These are phyloP conservation scores for Coilia nasus DNA, from an alignment of 2,797 vertebrate species.

Conservation along the genomic window DNA sequence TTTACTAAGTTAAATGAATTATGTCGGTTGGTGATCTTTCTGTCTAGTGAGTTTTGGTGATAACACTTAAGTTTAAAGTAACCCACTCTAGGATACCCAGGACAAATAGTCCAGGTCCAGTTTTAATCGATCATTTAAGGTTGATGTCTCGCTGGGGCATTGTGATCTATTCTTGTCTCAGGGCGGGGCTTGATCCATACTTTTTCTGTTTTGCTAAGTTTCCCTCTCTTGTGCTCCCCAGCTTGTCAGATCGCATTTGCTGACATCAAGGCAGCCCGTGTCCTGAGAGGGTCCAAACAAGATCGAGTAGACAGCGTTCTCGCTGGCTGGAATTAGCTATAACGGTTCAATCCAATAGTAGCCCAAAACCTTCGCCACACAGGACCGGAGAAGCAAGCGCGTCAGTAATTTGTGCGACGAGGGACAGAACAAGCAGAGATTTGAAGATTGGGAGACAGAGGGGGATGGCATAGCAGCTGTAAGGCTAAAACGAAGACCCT, in stretches of 20 bases:
- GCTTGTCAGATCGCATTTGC: constrained; percentile 52
- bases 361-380: constrained; percentile 21
- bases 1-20: background rate
- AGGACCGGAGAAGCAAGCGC: background rate
- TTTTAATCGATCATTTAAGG: constrained; percentile 24
- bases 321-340: constrained; percentile 23
- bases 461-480: constrained; percentile 15
- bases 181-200: constrained; percentile 52
- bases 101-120: constrained; percentile 17
- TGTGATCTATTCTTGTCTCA: constrained; percentile 43
- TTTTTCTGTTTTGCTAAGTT: constrained; percentile 54
- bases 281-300: constrained; percentile 30
- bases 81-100: background rate
- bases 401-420: constrained; percentile 20
- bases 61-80: background rate
- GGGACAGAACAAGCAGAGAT: constrained; percentile 19
- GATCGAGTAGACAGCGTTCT: constrained; percentile 39
- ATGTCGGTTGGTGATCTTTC: background rate
- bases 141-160: constrained; percentile 31
- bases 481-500: constrained; percentile 10
- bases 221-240: constrained; percentile 47
- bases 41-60: background rate
- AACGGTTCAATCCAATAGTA: constrained; percentile 34
- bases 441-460: constrained; percentile 21
- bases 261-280: constrained; percentile 43